phyloP scores from a whole-genome alignment of 2,113 vertebrate genomes.

The Emydocephalus ijimae region DNA sequence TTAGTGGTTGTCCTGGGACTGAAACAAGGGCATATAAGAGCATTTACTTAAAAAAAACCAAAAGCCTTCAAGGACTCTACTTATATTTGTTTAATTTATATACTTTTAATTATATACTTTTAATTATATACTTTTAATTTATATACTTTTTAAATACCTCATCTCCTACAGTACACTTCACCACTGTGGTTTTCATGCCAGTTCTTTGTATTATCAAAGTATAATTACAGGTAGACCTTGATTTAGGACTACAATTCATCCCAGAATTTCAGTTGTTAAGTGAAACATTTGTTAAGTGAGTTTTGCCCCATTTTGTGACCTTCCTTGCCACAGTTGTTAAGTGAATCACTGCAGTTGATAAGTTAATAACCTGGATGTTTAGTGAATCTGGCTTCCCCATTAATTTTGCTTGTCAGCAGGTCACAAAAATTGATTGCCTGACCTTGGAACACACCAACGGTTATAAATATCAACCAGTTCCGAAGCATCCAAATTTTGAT shows the following conservation, averaged over 20 bases:
- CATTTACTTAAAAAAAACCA: not conserved
- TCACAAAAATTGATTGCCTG: not conserved
- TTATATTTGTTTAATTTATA: too few relatives aligned
- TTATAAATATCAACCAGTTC: not conserved
- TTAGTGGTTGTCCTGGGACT: constrained; percentile 94
- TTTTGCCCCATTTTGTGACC: not conserved
- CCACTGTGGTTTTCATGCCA: not conserved
- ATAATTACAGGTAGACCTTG: not conserved
- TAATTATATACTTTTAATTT: too few relatives aligned
- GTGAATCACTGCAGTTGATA: not conserved
- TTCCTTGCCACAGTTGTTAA: not conserved
- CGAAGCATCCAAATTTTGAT: not conserved
- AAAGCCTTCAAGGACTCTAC: not conserved
- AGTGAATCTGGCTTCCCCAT: not conserved
- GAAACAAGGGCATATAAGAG: constrained; percentile 33
- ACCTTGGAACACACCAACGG: not conserved
- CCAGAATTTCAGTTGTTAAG: not conserved
- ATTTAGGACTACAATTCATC: not conserved
- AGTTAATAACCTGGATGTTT: too few relatives aligned
- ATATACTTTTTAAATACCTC: not conserved
- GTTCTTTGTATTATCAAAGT: not conserved
- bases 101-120: too few relatives aligned
- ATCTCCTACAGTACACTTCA: not conserved
- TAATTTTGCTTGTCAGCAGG: not conserved
- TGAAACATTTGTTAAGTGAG: not conserved